Conservation (phyloP, 2,113 vertebrate genomes). For the Aspiorhynchus laticeps region DNA sequence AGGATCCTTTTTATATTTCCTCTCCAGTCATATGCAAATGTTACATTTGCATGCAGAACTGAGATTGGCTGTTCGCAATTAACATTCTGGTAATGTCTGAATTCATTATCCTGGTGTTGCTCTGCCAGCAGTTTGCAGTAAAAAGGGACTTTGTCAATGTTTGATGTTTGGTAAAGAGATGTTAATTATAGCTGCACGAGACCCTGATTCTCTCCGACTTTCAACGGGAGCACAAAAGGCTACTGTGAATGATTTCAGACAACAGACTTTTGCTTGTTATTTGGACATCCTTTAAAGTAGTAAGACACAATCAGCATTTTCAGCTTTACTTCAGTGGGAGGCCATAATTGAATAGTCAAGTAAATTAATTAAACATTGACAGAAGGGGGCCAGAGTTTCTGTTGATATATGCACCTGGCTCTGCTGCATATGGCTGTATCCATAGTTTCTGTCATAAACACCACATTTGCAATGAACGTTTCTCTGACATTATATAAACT, state of each 20-base stretch:
- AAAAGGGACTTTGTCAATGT: constrained; percentile 83
- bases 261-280: background rate
- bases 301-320: constrained; percentile 50
- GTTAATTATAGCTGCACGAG: constrained; percentile 65
- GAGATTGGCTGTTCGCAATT: constrained; percentile 77
- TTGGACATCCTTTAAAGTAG: constrained; percentile 20
- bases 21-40: constrained; percentile 76
- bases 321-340: constrained; percentile 42
- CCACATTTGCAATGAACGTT: constrained; percentile 34
- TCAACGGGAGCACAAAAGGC: constrained; percentile 42
- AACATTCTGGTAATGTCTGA: constrained; percentile 78
- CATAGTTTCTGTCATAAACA: constrained; percentile 43
- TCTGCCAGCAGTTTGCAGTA: constrained; percentile 81
- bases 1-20: constrained; percentile 50
- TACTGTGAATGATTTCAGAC: constrained; percentile 44
- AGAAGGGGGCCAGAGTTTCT: constrained; percentile 53
- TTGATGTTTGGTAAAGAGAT: constrained; percentile 74
- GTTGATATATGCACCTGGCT: constrained; percentile 50
- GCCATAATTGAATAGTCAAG: constrained; percentile 60
- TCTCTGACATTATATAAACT: constrained; percentile 28
- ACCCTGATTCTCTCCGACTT: constrained; percentile 61
- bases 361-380: constrained; percentile 63
- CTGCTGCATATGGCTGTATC: constrained; percentile 42
- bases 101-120: constrained; percentile 77
- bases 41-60: constrained; percentile 68